phyloP scores from a whole-genome alignment of 1,140 invertebrate species.

The Drosophila nigromelanica region DNA sequence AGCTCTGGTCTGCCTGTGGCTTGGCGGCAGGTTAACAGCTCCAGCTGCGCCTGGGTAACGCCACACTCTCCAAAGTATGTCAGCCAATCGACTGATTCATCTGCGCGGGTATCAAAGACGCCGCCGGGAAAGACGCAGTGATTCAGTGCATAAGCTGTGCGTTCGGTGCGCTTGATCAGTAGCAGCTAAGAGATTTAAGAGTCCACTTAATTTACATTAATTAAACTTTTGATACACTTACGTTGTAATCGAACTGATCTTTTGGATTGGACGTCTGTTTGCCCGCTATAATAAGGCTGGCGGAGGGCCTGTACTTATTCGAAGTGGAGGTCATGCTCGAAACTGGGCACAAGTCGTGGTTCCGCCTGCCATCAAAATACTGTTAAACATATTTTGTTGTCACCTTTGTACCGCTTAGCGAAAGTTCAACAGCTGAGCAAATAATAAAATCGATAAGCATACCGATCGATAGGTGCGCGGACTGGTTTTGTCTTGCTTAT shows the following conservation, averaged over 20 bases:
- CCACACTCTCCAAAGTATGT: conserved; percentile 87
- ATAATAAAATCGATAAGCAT: background rate
- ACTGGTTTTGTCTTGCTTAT: background rate
- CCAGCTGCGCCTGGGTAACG: conserved; percentile 84
- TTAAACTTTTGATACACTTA: conserved; percentile 12
- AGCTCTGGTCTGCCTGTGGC: conserved; percentile 34
- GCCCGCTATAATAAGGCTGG: conserved; percentile 83
- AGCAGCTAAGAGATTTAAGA: conserved; percentile 84
- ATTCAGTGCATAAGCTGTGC: conserved; percentile 88
- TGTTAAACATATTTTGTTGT: conserved; percentile 15
- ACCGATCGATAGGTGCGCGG: background rate
- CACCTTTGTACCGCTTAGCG: conserved; percentile 32
- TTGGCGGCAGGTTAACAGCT: conserved; percentile 85
- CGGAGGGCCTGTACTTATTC: conserved; percentile 65
- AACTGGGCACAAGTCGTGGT: background rate
- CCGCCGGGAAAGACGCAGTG: conserved; percentile 94
- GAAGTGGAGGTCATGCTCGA: conserved; percentile 26
- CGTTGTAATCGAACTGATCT: conserved; percentile 51
- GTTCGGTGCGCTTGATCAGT: conserved; percentile 87
- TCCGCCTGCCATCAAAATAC: background rate
- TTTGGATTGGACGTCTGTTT: conserved; percentile 34
- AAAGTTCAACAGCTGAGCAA: conserved; percentile 9
- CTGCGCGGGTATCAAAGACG: conserved; percentile 86
- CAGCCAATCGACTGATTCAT: conserved; percentile 90
- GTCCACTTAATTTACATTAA: background rate